A percentile compares a stretch with the other conserved stretches of the same genome.
Evolutionary conservation across 2,888 invertebrate species (phyloP).

Genomic region (Kryphioiulus occultus): DNA sequence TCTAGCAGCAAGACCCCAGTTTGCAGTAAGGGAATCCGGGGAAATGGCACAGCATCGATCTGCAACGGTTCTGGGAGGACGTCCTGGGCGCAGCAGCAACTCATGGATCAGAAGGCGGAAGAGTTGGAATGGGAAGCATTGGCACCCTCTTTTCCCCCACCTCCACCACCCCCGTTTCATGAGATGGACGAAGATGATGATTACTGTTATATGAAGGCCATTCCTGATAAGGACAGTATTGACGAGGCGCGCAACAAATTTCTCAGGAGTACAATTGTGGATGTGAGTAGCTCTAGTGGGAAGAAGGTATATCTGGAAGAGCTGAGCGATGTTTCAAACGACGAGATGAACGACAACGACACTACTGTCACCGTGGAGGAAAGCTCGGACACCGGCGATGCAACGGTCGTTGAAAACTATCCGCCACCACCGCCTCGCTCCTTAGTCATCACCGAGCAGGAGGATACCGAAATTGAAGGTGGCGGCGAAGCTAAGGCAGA

Average conservation of each 20-base stretch:
- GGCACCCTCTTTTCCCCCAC: slow-evolving; percentile 48
- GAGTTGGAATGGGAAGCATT: slow-evolving; percentile 45
- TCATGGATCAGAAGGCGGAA: background rate
- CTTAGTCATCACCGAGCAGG: slow-evolving; percentile 20
- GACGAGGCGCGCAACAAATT: slow-evolving; percentile 24
- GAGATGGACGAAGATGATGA: slow-evolving; percentile 46
- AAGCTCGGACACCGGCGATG: slow-evolving; percentile 14
- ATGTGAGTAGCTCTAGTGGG: background rate
- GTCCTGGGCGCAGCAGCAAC: background rate
- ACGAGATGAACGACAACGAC: background rate
- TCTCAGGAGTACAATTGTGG: slow-evolving; percentile 31
- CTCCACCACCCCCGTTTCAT: slow-evolving; percentile 46
- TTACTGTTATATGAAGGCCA: background rate
- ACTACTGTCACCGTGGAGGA: slow-evolving; percentile 39
- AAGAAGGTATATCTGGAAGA: background rate
- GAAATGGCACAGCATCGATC: background rate
- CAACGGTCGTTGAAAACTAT: slow-evolving; percentile 22
- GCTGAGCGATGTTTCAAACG: slow-evolving; percentile 45
- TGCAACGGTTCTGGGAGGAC: background rate
- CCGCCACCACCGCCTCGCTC: background rate
- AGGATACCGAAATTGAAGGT: slow-evolving; percentile 33
- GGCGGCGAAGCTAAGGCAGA: slow-evolving; percentile 39
- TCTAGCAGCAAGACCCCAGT: background rate
- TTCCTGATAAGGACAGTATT: background rate
- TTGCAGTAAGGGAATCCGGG: background rate